A percentile compares a stretch with the other conserved stretches of the same genome.
Evolutionary conservation across 2,888 invertebrate species (phyloP).

Genomic region (Lordiphosa andalusiaca): DNA sequence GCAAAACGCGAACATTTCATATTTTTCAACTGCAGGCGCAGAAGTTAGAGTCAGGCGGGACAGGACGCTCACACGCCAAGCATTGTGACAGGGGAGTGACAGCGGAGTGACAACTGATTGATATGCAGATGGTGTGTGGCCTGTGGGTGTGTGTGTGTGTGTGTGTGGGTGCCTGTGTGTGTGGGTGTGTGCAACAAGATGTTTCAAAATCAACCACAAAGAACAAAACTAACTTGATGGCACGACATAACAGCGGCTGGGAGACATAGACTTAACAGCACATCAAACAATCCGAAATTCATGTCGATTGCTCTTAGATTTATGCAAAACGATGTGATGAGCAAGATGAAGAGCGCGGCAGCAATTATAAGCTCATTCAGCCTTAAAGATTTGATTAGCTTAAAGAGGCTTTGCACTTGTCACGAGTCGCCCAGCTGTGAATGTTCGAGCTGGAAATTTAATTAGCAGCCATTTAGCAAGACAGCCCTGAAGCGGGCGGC

Average conservation of each 20-base stretch:
- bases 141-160: constrained; percentile 3
- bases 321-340: constrained; percentile 48
- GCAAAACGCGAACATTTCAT: constrained; percentile 67
- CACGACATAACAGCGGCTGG: constrained; percentile 32
- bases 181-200: constrained; percentile 30
- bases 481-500: constrained; percentile 4
- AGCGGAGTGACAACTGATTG: constrained; percentile 64
- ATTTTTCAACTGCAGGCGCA: constrained; percentile 50
- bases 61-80: constrained; percentile 52
- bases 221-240: constrained; percentile 30
- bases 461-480: constrained; percentile 35
- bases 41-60: constrained; percentile 6
- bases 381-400: constrained; percentile 36
- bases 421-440: constrained; percentile 24
- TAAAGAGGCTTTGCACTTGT: constrained; percentile 15
- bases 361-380: constrained; percentile 26
- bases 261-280: constrained; percentile 2
- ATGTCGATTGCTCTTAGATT: constrained; percentile 38
- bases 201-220: constrained; percentile 15
- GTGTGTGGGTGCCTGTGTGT: too few species aligned
- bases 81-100: constrained; percentile 63
- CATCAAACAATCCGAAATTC: constrained; percentile 12
- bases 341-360: constrained; percentile 5
- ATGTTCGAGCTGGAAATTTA: constrained; percentile 10
- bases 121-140: constrained; percentile 58